Conservation (phyloP, 2,797 vertebrate genomes). For the Ciconia nigra region DNA sequence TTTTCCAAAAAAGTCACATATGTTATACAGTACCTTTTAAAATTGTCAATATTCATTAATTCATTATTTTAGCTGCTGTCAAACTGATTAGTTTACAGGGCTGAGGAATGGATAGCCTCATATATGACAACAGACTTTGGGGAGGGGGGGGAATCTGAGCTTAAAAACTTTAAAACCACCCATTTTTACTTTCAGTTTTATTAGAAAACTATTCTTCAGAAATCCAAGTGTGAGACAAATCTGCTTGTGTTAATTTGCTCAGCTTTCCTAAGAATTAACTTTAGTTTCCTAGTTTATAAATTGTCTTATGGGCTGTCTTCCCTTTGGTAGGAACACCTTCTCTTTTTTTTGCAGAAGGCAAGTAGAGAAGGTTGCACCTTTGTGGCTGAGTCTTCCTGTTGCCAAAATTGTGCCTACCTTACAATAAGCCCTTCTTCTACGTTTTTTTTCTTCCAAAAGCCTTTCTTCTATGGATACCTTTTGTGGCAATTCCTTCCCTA, state of each 20-base stretch:
- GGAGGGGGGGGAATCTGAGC: background rate
- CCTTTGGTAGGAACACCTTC: background rate
- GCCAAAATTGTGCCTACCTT: background rate
- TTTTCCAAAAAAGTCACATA: background rate
- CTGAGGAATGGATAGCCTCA: background rate
- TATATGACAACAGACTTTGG: background rate
- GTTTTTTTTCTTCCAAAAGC: background rate
- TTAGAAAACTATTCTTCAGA: background rate
- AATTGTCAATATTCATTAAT: background rate
- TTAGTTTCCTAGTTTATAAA: background rate
- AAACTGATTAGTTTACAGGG: background rate
- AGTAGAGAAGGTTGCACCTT: background rate
- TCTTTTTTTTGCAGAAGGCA: too few species aligned
- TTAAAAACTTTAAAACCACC: background rate
- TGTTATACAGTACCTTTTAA: background rate
- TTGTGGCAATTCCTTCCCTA: background rate
- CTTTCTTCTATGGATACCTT: background rate
- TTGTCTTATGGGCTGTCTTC: background rate
- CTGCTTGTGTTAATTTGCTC: background rate
- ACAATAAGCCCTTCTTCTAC: background rate
- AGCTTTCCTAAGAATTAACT: background rate
- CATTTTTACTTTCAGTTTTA: background rate
- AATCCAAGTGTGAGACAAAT: background rate
- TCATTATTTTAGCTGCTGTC: background rate
- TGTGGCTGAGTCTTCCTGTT: background rate